phyloP scores from a whole-genome alignment of 53 echinoderm and acorn worm species.

The Pentamera pediparva region DNA sequence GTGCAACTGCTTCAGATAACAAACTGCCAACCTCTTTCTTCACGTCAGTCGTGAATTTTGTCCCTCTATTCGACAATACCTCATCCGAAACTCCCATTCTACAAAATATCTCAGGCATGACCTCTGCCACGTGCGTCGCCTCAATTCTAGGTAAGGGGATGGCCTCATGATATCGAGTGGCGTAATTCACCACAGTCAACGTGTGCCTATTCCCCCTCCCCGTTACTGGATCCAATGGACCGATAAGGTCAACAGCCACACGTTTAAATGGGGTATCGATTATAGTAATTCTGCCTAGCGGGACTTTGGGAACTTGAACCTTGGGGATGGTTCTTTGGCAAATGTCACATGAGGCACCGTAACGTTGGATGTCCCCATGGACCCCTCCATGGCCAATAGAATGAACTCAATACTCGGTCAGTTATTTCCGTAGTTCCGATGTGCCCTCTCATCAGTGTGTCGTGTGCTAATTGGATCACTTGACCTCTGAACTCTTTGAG shows the following conservation, averaged over 20 bases:
- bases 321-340: conserved; percentile 40
- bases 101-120: conserved; percentile 22
- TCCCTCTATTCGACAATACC: conserved; percentile 7
- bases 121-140: conserved; percentile 44
- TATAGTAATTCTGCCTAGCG: conserved; percentile 40
- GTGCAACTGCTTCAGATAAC: conserved; percentile 10
- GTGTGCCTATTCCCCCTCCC: conserved; percentile 36
- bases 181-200: conserved; percentile 36
- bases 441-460: conserved; percentile 36
- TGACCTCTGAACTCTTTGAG: conserved; percentile 3
- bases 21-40: conserved; percentile 24
- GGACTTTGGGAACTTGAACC: conserved; percentile 33
- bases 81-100: conserved; percentile 37
- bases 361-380: conserved; percentile 27
- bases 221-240: conserved; percentile 38
- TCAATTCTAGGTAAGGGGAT: conserved; percentile 44
- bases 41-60: conserved; percentile 28
- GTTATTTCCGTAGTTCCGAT: conserved; percentile 19
- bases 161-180: conserved; percentile 34
- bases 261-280: conserved; percentile 46
- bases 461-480: conserved; percentile 42
- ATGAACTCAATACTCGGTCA: conserved; percentile 22
- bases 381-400: conserved; percentile 46
- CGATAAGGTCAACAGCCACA: conserved; percentile 43
- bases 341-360: conserved; percentile 44